phyloP scores from a whole-genome alignment of 2,797 vertebrate species.

The Squalus acanthias region DNA sequence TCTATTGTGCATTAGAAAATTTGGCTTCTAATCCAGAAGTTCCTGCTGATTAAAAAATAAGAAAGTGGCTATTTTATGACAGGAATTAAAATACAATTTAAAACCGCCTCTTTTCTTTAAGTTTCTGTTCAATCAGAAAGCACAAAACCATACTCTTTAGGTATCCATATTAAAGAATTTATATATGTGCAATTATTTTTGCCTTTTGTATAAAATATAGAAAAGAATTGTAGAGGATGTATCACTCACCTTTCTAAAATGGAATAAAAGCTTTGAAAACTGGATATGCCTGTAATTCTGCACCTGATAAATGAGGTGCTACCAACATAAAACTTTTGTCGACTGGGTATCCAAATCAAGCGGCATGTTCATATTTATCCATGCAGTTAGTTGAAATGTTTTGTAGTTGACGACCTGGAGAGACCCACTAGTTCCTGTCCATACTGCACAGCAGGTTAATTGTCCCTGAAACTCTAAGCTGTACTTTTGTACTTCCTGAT shows the following conservation, averaged over 20 bases:
- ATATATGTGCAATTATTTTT: neutral
- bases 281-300: neutral
- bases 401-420: neutral
- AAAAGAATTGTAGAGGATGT: neutral
- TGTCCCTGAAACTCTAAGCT: neutral
- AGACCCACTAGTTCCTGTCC: neutral
- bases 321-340: neutral
- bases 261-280: neutral
- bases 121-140: neutral
- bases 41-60: neutral
- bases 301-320: neutral
- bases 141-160: neutral
- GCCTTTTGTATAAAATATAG: neutral
- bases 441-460: neutral
- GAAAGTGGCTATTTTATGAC: neutral
- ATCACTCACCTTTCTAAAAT: neutral
- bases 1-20: neutral
- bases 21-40: neutral
- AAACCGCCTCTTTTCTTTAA: neutral
- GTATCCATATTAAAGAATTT: neutral
- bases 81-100: neutral
- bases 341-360: neutral
- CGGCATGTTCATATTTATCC: neutral
- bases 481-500: slow-evolving; percentile 14
- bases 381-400: too few species aligned